Conservation (phyloP, 2,888 invertebrate species). For the Diaprepes abbreviatus region DNA sequence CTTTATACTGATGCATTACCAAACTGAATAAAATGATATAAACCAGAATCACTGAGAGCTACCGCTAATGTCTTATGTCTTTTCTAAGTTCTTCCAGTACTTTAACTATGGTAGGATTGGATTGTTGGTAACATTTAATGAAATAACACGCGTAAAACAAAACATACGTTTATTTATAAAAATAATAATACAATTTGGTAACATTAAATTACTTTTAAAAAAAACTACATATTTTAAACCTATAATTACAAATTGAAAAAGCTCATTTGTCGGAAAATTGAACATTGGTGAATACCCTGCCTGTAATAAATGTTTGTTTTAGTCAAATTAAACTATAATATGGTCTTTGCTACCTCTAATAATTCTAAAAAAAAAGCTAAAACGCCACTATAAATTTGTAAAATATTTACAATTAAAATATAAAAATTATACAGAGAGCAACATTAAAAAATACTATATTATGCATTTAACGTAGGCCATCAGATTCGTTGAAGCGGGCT, state of each 20-base stretch:
- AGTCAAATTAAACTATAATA: neutral
- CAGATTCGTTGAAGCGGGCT: too few species aligned
- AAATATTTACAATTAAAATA: slow-evolving; percentile 16
- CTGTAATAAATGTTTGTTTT: neutral
- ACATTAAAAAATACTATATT: neutral
- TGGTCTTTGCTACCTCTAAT: neutral
- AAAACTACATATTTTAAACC: too few species aligned
- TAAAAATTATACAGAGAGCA: slow-evolving; percentile 3
- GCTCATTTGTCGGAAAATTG: neutral
- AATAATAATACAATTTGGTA: slow-evolving; percentile 8
- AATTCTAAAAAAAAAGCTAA: neutral
- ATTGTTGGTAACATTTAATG: too few species aligned
- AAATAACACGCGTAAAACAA: neutral
- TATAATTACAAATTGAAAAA: neutral
- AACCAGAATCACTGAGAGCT: too few species aligned
- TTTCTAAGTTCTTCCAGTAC: too few species aligned
- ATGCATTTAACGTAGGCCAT: too few species aligned
- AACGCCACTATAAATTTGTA: neutral
- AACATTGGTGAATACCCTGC: neutral
- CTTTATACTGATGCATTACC: too few species aligned
- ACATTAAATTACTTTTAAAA: neutral
- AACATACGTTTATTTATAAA: slow-evolving; percentile 16
- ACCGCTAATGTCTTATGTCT: too few species aligned
- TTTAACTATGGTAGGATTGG: too few species aligned
- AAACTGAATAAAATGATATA: too few species aligned